Evolutionary conservation across 2,113 vertebrate genomes (phyloP).

Genomic region (Epinephelus moara): DNA sequence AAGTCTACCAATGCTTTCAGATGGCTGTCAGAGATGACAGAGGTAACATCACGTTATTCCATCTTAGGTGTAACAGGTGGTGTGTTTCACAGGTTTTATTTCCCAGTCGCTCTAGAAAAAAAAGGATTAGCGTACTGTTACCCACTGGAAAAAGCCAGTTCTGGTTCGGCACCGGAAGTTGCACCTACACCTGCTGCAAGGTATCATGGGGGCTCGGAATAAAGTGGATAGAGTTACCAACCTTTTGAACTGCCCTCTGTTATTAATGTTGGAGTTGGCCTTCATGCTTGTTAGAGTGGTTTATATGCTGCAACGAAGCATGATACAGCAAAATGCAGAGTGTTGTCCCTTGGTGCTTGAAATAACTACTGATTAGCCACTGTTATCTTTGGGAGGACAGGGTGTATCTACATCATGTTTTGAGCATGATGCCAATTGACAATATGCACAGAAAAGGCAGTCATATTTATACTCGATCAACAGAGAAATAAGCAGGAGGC

Average conservation of each 20-base stretch:
- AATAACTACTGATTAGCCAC: neutral
- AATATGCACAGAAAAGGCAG: neutral
- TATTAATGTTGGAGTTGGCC: constrained; percentile 15
- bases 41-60: no score
- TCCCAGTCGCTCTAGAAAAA: no score
- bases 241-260: neutral
- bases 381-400: neutral
- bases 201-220: no score
- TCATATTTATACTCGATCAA: neutral
- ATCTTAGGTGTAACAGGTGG: no score
- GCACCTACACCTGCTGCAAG: no score
- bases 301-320: constrained; percentile 40
- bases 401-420: neutral
- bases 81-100: no score
- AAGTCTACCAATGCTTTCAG: no score
- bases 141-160: no score
- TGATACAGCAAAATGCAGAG: constrained; percentile 38
- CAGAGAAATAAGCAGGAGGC: neutral
- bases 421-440: neutral
- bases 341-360: neutral
- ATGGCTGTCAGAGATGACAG: no score
- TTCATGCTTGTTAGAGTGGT: constrained; percentile 24
- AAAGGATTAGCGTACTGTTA: no score
- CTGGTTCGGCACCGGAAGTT: no score
- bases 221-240: neutral